Evolutionary conservation across 2,113 vertebrate species (phyloP), one percentile per base, ranked within the genome.

Genomic region (Gallinago media): DNA sequence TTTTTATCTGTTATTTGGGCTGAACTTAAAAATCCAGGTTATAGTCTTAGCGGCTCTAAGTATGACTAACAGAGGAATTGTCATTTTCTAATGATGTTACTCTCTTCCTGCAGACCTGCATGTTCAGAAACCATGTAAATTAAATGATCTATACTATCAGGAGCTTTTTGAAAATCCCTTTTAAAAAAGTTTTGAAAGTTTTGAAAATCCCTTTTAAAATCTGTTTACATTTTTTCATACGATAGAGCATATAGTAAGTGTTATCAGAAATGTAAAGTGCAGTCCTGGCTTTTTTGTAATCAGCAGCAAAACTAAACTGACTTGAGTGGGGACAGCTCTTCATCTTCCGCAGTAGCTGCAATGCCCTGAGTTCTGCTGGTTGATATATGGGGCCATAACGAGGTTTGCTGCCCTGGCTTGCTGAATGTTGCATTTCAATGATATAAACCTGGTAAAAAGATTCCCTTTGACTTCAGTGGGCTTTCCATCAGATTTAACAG

Each of bases 391-490:
- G 61, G 49, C 73, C 65, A 75, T 96, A 92, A 92, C 75, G 85
- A 87, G 44, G 66, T 86, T 90, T 96, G 72, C 65, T 89, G 80
- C 86, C 38, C 36, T 47, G 63, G 27, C 73, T 78, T 90, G 71
- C 72, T 88, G 76, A 82, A 87, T 95, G 77, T 89, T 96, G 70
- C 85, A 85, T 96, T 95, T 96, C 79, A 91, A 29, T 94, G 79
- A 65, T 32, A 87, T 66, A 84, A 96, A 89, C 94, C 79, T 65
- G 83, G 86, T 91, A 40, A 91, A 92, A 95, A 88, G 36, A 46
- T 29, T 96, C 36, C 44, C 49, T 92, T 94, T 96, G 94, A 92
- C 91, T 97, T 94, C 83, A 94, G 70, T 87, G 79, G 85, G 88
- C 88, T 96, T 92, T 97, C 83, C 1, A 12, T 96, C 94, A 94